A percentile compares a stretch with the other conserved stretches of the same genome.
phyloP scores from a whole-genome alignment of 2,888 invertebrate species.

The Ceramica pisi region DNA sequence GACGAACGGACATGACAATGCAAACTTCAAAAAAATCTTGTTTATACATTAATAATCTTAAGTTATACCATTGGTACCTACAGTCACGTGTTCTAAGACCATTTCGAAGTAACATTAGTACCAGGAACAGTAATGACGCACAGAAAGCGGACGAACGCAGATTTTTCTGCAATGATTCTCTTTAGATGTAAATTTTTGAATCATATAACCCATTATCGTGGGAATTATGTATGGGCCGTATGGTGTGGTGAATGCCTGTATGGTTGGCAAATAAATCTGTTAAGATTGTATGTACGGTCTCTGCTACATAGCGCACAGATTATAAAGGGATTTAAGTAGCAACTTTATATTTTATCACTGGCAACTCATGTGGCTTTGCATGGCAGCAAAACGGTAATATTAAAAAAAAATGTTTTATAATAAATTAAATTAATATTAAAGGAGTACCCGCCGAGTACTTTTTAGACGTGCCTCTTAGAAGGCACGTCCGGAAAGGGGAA shows the following conservation, averaged over 20 bases:
- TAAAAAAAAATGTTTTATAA: too few relatives aligned
- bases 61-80: slow-evolving; percentile 20
- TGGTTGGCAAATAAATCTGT: slow-evolving; percentile 40
- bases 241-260: slow-evolving; percentile 30
- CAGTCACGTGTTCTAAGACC: slow-evolving; percentile 53
- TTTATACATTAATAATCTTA: slow-evolving; percentile 57
- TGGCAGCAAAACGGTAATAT: too few relatives aligned
- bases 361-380: too few relatives aligned
- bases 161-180: slow-evolving; percentile 86
- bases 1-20: slow-evolving; percentile 32
- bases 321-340: slow-evolving; percentile 5
- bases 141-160: slow-evolving; percentile 81
- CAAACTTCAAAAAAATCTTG: slow-evolving; percentile 16
- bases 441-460: too few relatives aligned
- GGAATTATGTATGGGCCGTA: slow-evolving; percentile 68
- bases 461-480: too few relatives aligned
- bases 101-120: slow-evolving; percentile 69
- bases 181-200: slow-evolving; percentile 84
- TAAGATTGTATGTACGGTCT: background rate
- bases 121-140: slow-evolving; percentile 82
- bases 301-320: background rate
- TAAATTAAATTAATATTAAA: too few relatives aligned
- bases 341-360: slow-evolving; percentile 16
- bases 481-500: too few relatives aligned
- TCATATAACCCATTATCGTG: slow-evolving; percentile 75